A percentile compares a stretch with the other conserved stretches of the same genome.
Conservation (phyloP, 2,888 invertebrate genomes). For the Drosophila differens region DNA sequence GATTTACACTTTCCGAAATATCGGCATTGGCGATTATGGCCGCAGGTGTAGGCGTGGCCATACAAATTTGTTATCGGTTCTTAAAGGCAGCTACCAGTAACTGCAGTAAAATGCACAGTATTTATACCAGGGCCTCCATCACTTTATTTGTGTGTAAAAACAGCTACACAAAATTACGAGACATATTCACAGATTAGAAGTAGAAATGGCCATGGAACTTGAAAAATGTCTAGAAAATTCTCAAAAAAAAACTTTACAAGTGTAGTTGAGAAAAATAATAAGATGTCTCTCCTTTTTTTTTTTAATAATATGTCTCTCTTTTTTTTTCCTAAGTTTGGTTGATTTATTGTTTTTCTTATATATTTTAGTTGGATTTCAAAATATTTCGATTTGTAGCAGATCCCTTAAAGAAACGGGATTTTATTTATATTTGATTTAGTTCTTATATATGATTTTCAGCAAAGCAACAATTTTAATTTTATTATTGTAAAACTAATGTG, state of each 20-base stretch:
- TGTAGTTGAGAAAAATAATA: neutral
- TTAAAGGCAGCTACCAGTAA: no score
- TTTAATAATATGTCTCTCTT: neutral
- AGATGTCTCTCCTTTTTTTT: neutral
- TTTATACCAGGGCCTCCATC: neutral
- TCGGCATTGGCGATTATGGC: no score
- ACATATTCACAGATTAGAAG: neutral
- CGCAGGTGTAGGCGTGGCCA: no score
- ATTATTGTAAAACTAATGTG: neutral
- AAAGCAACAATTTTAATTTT: neutral
- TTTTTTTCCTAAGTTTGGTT: neutral
- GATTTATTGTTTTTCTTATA: neutral
- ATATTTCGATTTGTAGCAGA: neutral
- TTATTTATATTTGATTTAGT: neutral
- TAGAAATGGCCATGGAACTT: neutral
- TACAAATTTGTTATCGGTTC: no score
- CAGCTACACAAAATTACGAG: neutral
- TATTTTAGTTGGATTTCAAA: neutral
- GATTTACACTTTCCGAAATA: no score
- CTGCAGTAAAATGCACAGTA: conserved; percentile 20
- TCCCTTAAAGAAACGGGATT: neutral
- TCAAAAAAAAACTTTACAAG: neutral
- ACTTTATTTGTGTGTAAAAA: conserved; percentile 20
- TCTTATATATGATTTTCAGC: neutral
- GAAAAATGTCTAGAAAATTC: neutral